Evolutionary conservation across 1,140 invertebrate species (phyloP), one percentile per base, ranked within the genome.

Genomic region (Ips typographus): DNA sequence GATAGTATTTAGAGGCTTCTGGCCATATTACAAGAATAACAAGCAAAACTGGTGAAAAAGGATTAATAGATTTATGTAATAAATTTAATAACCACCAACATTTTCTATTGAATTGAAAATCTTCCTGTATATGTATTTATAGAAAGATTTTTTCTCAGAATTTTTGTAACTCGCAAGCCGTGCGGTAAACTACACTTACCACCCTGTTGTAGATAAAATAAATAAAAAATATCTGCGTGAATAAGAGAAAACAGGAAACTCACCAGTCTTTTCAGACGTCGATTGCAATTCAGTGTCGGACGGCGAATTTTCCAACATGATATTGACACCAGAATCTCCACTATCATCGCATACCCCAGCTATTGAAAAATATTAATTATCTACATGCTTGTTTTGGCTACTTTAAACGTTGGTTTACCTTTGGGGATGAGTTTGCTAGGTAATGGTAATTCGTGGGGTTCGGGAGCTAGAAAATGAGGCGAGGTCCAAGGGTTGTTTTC

Each of bases 271-370:
- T 4, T 58, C 47, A n/a, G 62, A 52, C 3, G 7, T 40, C 7
- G 44, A 40, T 47, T 73, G 60, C n/a, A 64, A 64, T 62, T 76
- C 75, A 8, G 67, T 71, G 55, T 77, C 76, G 36, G 74, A 73
- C 39, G 71, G 74, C 5, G 73, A 72, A 72, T 74, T 72, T 37
- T 77, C 75, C 41, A 75, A 57, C 65, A 72, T 72, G 38, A 71
- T 73, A 64, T 78, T 77, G 6, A 78, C 74, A 41, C 78, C 78
- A 43, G 78, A 79, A 73, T 79, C 78, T 22, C 71, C 73, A 38
- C 77, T 78, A 71, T 77, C 78, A 72, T 79, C 78, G 22, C 22
- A 22, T 64, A 64, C 71, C 36, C 67, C 73, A 62, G 51, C 74
- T 72, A 55, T 52, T 59, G 65, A 71, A 44, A 51, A 41, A 56